Base-by-base conservation (phyloP, 2,797 vertebrate species). In the Chanos chanos region DNA sequence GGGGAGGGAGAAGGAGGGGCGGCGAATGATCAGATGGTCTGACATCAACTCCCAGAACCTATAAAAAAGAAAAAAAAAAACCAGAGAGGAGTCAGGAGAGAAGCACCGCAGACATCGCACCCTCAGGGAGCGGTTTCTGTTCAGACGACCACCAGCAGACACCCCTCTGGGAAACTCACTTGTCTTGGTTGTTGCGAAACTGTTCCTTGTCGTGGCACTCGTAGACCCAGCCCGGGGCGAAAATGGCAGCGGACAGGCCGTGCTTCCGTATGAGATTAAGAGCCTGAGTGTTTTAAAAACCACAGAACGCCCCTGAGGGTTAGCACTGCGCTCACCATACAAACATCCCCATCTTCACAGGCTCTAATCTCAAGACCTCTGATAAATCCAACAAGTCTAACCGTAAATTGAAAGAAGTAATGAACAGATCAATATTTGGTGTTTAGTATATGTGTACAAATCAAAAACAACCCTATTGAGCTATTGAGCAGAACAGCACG, bases 201-300 rank as follows among this genome's bases (percentile, higher is more conserved):
- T 92, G 74, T 0, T 58, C 77, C 74, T 89, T 92, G 1, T 93
- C 90, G 16, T 89, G 69, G 53, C 81, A 81, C 81, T 98, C 96
- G 0, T 97, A 96, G 16, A 99, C 96, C 96, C 96, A 99, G 71
- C 96, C 96, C 0, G 95, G 94, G 31, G 96, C 96, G 0, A 99
- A 99, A 70, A 99, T 85, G 40, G 96, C 96, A 0, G 79, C 77
- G 0, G 96, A 99, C 70, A 97, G 87, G 49, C 85, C 80, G 0
- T 92, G 76, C 65, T 89, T 90, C 4, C 94, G 89, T 61, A 99
- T 94, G 73, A 96, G 41, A 63, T 89, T 81, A 74, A 99, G 81
- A 0, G 96, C 89, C 96, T 99, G 4, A 3, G 53, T 18, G 5
- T n/a, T n/a, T n/a, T n/a, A n/a, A n/a, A n/a, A n/a, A n/a, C n/a